Percentiles rank a stretch among this genome's conserved stretches.
These are phyloP conservation scores for Myotis lucifugus DNA, from an alignment of 2,113 vertebrate species.

Conservation along the genomic window DNA sequence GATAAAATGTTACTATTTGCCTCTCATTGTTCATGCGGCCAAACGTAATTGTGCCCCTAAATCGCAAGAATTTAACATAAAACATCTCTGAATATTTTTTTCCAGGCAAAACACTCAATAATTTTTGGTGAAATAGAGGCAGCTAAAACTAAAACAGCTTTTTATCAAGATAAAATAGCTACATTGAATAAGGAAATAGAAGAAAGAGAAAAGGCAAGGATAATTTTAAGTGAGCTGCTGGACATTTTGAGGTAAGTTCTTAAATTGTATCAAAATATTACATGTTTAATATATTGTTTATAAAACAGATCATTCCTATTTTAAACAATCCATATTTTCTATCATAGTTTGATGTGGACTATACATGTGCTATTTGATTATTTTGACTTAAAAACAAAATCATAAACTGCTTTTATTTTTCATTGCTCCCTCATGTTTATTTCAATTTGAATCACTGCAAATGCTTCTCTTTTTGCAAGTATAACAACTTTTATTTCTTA, in stretches of 20 bases:
- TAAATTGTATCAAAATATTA: neutral
- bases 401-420: neutral
- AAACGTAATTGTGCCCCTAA: neutral
- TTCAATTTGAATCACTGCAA: neutral
- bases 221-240: neutral
- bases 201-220: constrained; percentile 29
- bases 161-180: neutral
- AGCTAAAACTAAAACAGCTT: neutral
- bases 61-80: neutral
- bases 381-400: neutral
- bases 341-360: neutral
- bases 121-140: constrained; percentile 39
- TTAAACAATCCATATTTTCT: neutral
- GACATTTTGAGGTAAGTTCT: constrained; percentile 60
- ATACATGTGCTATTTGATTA: neutral
- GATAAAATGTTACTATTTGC: neutral
- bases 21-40: neutral
- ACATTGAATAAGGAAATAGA: neutral
- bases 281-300: neutral
- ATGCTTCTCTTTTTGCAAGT: neutral
- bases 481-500: neutral
- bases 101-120: neutral
- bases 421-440: neutral
- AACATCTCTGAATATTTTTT: neutral
- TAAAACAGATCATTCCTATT: neutral